Conservation (phyloP, 2,888 invertebrate genomes). For the Stenchaetothrips biformis region DNA sequence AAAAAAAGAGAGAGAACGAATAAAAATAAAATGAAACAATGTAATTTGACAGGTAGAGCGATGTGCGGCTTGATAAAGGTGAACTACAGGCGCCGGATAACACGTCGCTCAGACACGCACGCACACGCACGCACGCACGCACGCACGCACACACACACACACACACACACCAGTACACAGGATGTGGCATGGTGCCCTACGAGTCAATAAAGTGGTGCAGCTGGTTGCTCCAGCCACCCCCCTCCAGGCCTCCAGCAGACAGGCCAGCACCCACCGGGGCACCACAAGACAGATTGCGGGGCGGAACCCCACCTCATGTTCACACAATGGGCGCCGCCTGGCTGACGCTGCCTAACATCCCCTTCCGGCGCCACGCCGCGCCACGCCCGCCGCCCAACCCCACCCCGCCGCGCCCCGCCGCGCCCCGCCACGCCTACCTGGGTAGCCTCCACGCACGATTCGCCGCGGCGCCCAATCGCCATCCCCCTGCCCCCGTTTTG, state of each 20-base stretch:
- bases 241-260: not conserved
- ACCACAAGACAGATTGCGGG: slow-evolving; percentile 15
- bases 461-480: not conserved
- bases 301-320: slow-evolving; percentile 22
- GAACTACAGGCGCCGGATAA: no score
- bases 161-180: no score
- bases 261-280: not conserved
- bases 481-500: not conserved
- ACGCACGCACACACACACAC: no score
- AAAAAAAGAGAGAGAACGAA: no score
- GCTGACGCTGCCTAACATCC: not conserved
- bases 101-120: no score
- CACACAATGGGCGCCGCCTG: not conserved
- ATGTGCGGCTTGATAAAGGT: no score
- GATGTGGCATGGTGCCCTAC: no score
- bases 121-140: no score
- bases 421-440: not conserved
- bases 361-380: not conserved
- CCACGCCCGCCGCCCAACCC: not conserved
- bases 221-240: not conserved
- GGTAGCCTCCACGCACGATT: not conserved
- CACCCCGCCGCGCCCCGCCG: not conserved
- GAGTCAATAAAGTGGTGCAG: slow-evolving; percentile 5
- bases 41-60: no score
- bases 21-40: no score